These are phyloP conservation scores for Chaetogeoica ovagalla DNA, from an alignment of 2,888 invertebrate species.

Conservation along the genomic window DNA sequence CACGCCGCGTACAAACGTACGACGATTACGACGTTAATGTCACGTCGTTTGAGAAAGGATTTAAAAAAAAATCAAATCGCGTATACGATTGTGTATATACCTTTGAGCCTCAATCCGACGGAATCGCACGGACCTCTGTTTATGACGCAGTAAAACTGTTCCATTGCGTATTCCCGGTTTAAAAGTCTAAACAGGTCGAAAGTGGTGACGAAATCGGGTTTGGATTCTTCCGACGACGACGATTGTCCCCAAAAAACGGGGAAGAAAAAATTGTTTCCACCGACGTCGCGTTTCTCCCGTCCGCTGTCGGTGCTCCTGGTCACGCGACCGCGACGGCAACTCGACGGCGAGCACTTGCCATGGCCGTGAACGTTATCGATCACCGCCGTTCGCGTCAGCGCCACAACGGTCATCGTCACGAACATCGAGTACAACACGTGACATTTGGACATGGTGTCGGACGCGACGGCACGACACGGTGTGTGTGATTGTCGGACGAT, in stretches of 20 bases:
- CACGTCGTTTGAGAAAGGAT: no score
- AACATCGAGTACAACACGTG: background rate
- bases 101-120: slow-evolving; percentile 7
- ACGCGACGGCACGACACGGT: background rate
- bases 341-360: no score
- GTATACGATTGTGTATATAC: slow-evolving; percentile 7
- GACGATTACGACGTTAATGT: no score
- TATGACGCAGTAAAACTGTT: slow-evolving; percentile 1
- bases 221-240: background rate
- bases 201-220: slow-evolving; percentile 6
- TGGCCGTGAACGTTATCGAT: background rate
- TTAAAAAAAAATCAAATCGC: no score
- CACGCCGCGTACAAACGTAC: no score
- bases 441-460: background rate
- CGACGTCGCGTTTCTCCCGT: no score
- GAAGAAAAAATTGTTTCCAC: background rate
- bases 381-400: background rate
- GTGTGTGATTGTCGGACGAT: background rate
- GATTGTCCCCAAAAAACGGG: background rate
- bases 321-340: background rate
- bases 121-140: background rate
- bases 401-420: background rate
- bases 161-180: background rate
- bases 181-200: background rate
- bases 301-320: background rate